A percentile compares a stretch with the other conserved stretches of the same genome.
These are phyloP conservation scores for Crocuta crocuta DNA, from an alignment of 2,113 vertebrate genomes.

Conservation along the genomic window DNA sequence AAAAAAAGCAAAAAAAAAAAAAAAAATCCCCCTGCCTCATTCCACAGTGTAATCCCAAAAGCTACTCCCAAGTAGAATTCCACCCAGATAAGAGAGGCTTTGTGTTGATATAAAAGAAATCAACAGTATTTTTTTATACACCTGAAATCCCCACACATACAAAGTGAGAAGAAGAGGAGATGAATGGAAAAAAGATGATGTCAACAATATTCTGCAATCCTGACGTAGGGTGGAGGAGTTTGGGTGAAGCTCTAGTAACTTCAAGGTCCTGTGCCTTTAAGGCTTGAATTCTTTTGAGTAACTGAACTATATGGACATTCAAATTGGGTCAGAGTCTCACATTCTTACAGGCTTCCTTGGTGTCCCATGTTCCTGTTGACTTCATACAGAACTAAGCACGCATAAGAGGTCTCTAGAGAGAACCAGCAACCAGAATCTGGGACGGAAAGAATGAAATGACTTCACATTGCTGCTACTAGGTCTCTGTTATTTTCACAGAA, in stretches of 20 bases:
- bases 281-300: conserved; percentile 58
- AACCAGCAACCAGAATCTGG: conserved; percentile 72
- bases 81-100: not conserved
- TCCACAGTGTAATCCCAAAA: not conserved
- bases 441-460: conserved; percentile 73
- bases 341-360: conserved; percentile 54
- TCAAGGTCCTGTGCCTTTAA: conserved; percentile 62
- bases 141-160: not conserved
- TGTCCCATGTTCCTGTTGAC: conserved; percentile 65
- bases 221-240: not conserved
- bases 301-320: conserved; percentile 29
- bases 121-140: not conserved
- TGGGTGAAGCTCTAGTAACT: not conserved
- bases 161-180: not conserved
- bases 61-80: not conserved
- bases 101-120: not conserved
- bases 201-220: not conserved
- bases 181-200: not conserved
- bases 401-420: conserved; percentile 69
- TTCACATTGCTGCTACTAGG: not conserved
- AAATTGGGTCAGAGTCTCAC: conserved; percentile 67
- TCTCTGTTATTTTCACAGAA: not conserved
- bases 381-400: conserved; percentile 75
- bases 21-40: not conserved
- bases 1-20: not conserved